These are phyloP conservation scores for Leistus spinibarbis DNA, from an alignment of 2,888 invertebrate species.

Conservation along the genomic window DNA sequence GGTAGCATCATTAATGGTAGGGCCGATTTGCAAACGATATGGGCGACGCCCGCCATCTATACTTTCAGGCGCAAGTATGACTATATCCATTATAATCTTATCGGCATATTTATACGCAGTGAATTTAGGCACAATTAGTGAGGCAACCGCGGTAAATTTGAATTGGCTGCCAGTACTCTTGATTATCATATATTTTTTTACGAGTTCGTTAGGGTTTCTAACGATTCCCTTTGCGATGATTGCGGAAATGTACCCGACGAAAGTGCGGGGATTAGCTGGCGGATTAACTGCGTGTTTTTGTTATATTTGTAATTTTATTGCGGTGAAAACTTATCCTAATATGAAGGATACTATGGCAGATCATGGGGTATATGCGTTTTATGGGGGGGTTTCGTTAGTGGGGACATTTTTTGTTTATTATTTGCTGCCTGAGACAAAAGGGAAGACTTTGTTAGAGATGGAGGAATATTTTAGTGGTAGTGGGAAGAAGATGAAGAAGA, in stretches of 20 bases:
- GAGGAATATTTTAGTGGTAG: constrained; percentile 56
- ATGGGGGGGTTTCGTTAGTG: constrained; percentile 55
- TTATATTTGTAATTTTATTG: constrained; percentile 62
- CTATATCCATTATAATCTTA: constrained; percentile 60
- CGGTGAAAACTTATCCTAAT: constrained; percentile 60
- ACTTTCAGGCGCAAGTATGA: constrained; percentile 63
- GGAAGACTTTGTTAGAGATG: constrained; percentile 60
- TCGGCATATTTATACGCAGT: constrained; percentile 56
- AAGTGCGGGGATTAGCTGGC: constrained; percentile 60
- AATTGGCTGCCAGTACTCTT: constrained; percentile 56
- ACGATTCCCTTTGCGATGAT: constrained; percentile 64
- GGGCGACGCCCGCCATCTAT: constrained; percentile 66
- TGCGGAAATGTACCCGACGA: constrained; percentile 62
- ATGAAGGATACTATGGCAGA: constrained; percentile 55
- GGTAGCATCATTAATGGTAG: constrained; percentile 56
- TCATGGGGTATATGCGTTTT: constrained; percentile 61
- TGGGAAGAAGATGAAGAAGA: constrained; percentile 42
- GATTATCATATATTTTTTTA: constrained; percentile 59
- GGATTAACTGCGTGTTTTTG: constrained; percentile 59
- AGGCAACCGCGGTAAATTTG: constrained; percentile 45
- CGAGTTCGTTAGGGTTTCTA: constrained; percentile 62
- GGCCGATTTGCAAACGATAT: constrained; percentile 59
- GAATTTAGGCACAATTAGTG: constrained; percentile 46
- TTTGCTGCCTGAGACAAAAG: constrained; percentile 62
- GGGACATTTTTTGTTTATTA: constrained; percentile 60